Evolutionary conservation across 2,797 vertebrate genomes (phyloP).

Genomic region (Cephalopachus bancanus): DNA sequence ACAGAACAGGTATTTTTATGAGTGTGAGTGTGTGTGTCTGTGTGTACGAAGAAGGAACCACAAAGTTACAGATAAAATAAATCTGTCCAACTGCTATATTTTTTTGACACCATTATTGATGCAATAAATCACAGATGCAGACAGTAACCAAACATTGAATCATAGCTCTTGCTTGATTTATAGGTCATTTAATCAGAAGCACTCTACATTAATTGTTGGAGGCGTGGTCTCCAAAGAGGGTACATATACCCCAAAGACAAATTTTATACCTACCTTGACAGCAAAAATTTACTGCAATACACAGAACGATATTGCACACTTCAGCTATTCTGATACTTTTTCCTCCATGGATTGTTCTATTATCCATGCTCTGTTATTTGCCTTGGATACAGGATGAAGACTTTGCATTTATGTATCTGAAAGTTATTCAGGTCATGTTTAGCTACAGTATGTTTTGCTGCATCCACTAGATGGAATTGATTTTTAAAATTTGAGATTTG

Average conservation of each 20-base stretch:
- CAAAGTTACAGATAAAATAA: slow-evolving; percentile 60
- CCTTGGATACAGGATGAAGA: background rate
- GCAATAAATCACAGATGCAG: slow-evolving; percentile 27
- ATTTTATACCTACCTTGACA: background rate
- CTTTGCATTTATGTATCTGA: background rate
- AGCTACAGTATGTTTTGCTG: slow-evolving; percentile 17
- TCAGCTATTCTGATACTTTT: background rate
- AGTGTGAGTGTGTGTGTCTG: background rate
- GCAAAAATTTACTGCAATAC: background rate
- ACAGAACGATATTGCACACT: background rate
- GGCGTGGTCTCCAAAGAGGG: background rate
- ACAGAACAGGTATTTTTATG: background rate
- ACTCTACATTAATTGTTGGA: background rate
- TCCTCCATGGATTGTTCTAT: background rate
- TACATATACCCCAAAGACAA: background rate
- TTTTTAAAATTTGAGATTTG: slow-evolving; percentile 34
- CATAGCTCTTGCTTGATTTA: background rate
- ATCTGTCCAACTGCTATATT: background rate
- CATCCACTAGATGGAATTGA: background rate
- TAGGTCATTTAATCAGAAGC: slow-evolving; percentile 57
- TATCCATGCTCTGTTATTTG: background rate
- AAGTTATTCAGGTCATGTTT: slow-evolving; percentile 24
- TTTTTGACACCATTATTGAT: slow-evolving; percentile 12
- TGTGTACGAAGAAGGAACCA: background rate
- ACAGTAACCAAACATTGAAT: slow-evolving; percentile 12